These are phyloP conservation scores for Rhynchotus rufescens DNA, from an alignment of 2,797 vertebrate species.

Conservation along the genomic window DNA sequence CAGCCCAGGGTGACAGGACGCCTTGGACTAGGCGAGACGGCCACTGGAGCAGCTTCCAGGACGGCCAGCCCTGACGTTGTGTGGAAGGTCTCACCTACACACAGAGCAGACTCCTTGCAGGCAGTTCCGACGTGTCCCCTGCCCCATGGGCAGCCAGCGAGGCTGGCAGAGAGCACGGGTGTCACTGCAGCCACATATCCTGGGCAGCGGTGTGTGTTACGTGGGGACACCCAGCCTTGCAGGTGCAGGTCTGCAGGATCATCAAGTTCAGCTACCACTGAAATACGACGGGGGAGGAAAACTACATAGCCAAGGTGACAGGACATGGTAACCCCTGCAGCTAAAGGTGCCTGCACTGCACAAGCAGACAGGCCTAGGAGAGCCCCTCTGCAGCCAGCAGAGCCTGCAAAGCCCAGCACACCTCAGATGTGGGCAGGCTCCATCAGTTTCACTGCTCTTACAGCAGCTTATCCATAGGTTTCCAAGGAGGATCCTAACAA, in stretches of 20 bases:
- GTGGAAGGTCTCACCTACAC: not conserved
- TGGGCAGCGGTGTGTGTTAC: not conserved
- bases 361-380: not conserved
- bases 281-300: not conserved
- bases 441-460: not conserved
- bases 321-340: rapidly evolving
- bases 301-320: not conserved
- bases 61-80: not conserved
- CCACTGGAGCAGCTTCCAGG: not conserved
- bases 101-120: not conserved
- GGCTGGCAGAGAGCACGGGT: not conserved
- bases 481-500: not conserved
- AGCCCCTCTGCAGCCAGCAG: not conserved
- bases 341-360: not conserved
- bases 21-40: rapidly evolving
- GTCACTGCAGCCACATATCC: not conserved
- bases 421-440: not conserved
- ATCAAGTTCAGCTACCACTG: not conserved
- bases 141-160: not conserved
- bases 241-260: not conserved
- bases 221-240: not conserved
- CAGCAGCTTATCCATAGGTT: not conserved
- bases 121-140: not conserved
- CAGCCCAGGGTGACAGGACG: not conserved
- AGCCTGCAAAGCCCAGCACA: not conserved